These are phyloP conservation scores for Clarias platycephalus DNA, from an alignment of 2,797 vertebrate species.

Conservation along the genomic window DNA sequence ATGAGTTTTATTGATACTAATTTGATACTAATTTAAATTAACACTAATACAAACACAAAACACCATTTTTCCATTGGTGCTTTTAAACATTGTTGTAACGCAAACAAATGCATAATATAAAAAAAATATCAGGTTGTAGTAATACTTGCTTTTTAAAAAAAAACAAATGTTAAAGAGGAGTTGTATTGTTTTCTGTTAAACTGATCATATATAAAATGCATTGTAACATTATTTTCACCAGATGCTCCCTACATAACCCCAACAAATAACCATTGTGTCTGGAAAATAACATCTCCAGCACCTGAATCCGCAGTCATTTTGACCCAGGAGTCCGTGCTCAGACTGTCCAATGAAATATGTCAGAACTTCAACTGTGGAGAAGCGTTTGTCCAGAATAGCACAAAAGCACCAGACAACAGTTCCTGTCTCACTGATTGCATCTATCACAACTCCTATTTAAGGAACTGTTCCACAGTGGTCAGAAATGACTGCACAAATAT, in stretches of 20 bases:
- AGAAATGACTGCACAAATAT: slow-evolving; percentile 14
- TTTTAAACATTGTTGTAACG: too few relatives aligned
- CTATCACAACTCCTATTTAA: slow-evolving; percentile 38
- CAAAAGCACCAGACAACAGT: neutral
- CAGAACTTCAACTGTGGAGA: slow-evolving; percentile 30
- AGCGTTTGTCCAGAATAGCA: neutral
- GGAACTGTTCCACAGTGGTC: slow-evolving; percentile 36
- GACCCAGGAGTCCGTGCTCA: neutral
- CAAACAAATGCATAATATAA: too few relatives aligned
- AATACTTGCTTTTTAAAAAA: too few relatives aligned
- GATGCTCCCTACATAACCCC: slow-evolving; percentile 29
- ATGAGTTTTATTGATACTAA: too few relatives aligned
- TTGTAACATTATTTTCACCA: neutral
- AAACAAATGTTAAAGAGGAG: too few relatives aligned
- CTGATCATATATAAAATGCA: neutral
- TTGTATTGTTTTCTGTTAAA: too few relatives aligned
- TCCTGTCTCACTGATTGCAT: slow-evolving; percentile 41
- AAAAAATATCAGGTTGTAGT: too few relatives aligned
- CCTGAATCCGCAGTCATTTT: slow-evolving; percentile 6
- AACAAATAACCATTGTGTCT: slow-evolving; percentile 19
- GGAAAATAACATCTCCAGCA: slow-evolving; percentile 27
- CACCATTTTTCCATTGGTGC: too few relatives aligned
- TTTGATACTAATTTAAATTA: too few relatives aligned
- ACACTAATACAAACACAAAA: too few relatives aligned
- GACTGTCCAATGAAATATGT: slow-evolving; percentile 37